These are phyloP conservation scores for Temnothorax unifasciatus DNA, from an alignment of 2,888 invertebrate species.

Conservation along the genomic window DNA sequence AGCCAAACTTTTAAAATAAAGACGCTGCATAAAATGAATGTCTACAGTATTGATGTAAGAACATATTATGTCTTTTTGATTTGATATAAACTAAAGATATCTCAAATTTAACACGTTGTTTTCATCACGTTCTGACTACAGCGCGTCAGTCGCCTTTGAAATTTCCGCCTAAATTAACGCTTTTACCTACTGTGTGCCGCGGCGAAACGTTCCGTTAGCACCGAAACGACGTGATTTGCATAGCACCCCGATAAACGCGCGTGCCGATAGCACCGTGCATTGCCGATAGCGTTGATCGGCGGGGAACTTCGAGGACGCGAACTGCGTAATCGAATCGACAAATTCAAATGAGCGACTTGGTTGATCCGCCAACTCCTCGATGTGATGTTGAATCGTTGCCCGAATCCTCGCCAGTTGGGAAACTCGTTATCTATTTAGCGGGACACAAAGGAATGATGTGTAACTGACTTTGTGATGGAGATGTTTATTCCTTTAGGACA, in stretches of 20 bases:
- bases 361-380: slow-evolving; percentile 43
- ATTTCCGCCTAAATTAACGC: slow-evolving; percentile 32
- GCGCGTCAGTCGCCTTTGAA: neutral
- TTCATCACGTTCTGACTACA: neutral
- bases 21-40: neutral
- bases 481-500: neutral
- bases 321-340: slow-evolving; percentile 67
- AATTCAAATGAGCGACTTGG: slow-evolving; percentile 52
- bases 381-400: slow-evolving; percentile 31
- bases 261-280: slow-evolving; percentile 53
- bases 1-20: neutral
- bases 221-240: slow-evolving; percentile 68
- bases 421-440: slow-evolving; percentile 36
- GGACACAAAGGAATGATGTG: slow-evolving; percentile 28
- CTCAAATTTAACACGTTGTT: neutral
- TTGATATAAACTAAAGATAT: neutral
- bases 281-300: slow-evolving; percentile 65
- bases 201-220: slow-evolving; percentile 24
- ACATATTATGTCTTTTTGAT: neutral
- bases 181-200: slow-evolving; percentile 20
- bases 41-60: neutral
- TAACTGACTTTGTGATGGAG: slow-evolving; percentile 1
- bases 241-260: slow-evolving; percentile 65
- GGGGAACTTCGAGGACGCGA: slow-evolving; percentile 50
- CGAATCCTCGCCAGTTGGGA: slow-evolving; percentile 16